A percentile compares a stretch with the other conserved stretches of the same genome.
These are phyloP conservation scores for Pinctada fucata DNA, from an alignment of 2,888 invertebrate genomes.

Conservation along the genomic window DNA sequence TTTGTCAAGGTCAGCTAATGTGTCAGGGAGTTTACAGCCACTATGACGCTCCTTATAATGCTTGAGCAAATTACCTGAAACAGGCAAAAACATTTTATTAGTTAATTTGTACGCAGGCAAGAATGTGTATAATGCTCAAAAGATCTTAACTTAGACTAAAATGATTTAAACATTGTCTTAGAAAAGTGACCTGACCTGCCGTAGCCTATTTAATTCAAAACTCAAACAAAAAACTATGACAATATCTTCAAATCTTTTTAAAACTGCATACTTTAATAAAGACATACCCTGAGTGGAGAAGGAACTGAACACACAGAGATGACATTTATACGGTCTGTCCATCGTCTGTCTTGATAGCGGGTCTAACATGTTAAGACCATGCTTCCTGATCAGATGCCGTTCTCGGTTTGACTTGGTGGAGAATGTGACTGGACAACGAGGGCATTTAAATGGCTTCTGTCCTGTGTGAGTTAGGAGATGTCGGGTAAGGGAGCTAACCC, in stretches of 20 bases:
- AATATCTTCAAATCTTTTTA: too few relatives aligned
- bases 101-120: too few relatives aligned
- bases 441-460: constrained; percentile 97
- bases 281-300: constrained; percentile 83
- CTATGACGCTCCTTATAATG: constrained; percentile 87
- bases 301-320: constrained; percentile 88
- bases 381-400: constrained; percentile 92
- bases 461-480: constrained; percentile 95
- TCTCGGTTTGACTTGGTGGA: constrained; percentile 99
- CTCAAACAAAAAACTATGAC: too few relatives aligned
- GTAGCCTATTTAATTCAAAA: too few relatives aligned
- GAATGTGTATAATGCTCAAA: too few relatives aligned
- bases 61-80: constrained; percentile 85
- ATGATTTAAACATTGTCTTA: too few relatives aligned
- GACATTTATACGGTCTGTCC: constrained; percentile 82
- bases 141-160: too few relatives aligned
- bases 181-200: too few relatives aligned
- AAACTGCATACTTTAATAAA: too few relatives aligned
- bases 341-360: constrained; percentile 81
- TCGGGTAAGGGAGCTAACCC: constrained; percentile 96
- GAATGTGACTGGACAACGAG: constrained; percentile 93
- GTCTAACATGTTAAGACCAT: constrained; percentile 80
- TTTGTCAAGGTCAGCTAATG: constrained; percentile 53
- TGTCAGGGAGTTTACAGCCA: constrained; percentile 61
- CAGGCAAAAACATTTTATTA: constrained; percentile 2